Conservation (phyloP, 2,113 vertebrate genomes). For the Polyodon spathula region DNA sequence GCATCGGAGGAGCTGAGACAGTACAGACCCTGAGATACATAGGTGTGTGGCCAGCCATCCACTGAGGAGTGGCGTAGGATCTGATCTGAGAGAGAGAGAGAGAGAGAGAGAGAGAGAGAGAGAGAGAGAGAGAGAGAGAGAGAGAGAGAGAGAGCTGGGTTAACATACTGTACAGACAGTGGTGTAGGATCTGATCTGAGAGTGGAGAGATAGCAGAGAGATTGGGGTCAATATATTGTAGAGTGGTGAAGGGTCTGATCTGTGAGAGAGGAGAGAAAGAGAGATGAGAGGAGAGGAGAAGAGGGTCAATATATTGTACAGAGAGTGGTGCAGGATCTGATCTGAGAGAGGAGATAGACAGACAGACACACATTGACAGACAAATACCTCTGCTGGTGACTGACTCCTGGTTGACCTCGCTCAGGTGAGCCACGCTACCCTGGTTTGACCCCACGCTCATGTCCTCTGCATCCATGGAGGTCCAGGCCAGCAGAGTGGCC, state of each 20-base stretch:
- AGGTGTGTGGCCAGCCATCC: conserved; percentile 94
- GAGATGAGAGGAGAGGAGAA: not conserved
- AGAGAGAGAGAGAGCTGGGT: not conserved
- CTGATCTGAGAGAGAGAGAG: conserved; percentile 55
- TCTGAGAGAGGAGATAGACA: no score
- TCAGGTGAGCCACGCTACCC: conserved; percentile 81
- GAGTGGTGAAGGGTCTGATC: no score
- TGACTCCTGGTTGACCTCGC: conserved; percentile 89
- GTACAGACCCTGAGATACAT: conserved; percentile 95
- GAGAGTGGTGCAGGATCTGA: no score
- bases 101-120: no score
- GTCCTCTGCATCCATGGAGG: conserved; percentile 92
- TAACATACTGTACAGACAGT: not conserved
- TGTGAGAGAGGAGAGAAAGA: conserved; percentile 10
- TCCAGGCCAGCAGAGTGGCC: conserved; percentile 91
- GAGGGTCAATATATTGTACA: no score
- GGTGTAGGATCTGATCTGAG: not conserved
- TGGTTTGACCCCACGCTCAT: conserved; percentile 85
- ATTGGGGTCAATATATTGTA: no score
- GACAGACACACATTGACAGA: not conserved
- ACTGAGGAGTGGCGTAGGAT: conserved; percentile 71
- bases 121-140: no score
- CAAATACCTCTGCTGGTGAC: conserved; percentile 59
- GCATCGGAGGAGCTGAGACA: conserved; percentile 92
- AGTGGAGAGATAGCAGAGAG: not conserved